Percentiles rank a stretch among this genome's conserved stretches.
phyloP scores from a whole-genome alignment of 2,797 vertebrate genomes.

The Perodicticus potto region DNA sequence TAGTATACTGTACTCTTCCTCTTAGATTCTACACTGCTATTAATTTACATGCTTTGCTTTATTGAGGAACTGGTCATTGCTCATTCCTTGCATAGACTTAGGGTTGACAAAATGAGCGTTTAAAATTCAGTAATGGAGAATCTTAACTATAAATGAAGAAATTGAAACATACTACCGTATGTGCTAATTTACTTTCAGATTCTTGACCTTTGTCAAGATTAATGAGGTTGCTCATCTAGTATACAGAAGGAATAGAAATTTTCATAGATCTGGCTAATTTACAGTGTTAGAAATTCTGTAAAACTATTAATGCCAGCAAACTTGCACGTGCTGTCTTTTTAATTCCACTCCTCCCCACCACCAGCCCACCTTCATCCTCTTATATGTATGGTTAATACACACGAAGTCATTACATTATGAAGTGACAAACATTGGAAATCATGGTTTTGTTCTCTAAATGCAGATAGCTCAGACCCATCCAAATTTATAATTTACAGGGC shows the following conservation, averaged over 20 bases:
- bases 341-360: background rate
- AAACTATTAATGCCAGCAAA: background rate
- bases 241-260: slow-evolving; percentile 59
- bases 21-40: background rate
- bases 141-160: slow-evolving; percentile 73
- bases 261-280: slow-evolving; percentile 61
- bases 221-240: slow-evolving; percentile 67
- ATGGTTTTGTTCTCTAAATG: slow-evolving; percentile 48
- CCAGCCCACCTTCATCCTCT: background rate
- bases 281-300: slow-evolving; percentile 25
- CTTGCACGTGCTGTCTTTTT: background rate
- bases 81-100: slow-evolving; percentile 53
- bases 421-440: slow-evolving; percentile 2
- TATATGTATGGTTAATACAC: background rate
- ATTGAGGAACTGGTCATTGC: slow-evolving; percentile 49
- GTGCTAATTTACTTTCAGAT: slow-evolving; percentile 70
- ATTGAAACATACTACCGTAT: slow-evolving; percentile 63
- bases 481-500: slow-evolving; percentile 50
- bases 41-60: slow-evolving; percentile 55
- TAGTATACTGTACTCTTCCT: background rate
- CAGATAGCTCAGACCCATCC: background rate
- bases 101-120: slow-evolving; percentile 59
- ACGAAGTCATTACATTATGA: slow-evolving; percentile 29
- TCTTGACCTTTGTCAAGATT: slow-evolving; percentile 75
- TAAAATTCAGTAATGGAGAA: slow-evolving; percentile 55